phyloP scores from a whole-genome alignment of 2,113 vertebrate genomes.

The Scortum barcoo region DNA sequence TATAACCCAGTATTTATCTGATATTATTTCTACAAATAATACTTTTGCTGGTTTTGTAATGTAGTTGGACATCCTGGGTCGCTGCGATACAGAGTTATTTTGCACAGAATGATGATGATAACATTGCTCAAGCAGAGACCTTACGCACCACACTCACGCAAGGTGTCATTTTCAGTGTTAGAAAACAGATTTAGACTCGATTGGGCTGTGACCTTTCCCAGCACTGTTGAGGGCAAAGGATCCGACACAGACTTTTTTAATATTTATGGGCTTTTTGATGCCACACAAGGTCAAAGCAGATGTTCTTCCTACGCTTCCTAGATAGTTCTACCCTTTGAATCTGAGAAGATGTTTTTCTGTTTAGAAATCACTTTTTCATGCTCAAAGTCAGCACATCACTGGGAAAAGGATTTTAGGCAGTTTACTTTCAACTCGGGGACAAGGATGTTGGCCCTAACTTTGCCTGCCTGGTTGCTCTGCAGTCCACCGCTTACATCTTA shows the following conservation, averaged over 20 bases:
- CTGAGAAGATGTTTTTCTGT: conserved; percentile 65
- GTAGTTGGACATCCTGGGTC: not conserved
- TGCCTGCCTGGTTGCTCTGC: conserved; percentile 35
- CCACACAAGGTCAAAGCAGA: conserved; percentile 78
- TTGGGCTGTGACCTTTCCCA: conserved; percentile 76
- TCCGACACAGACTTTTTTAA: conserved; percentile 71
- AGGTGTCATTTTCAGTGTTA: conserved; percentile 65
- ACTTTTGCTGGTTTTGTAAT: conserved; percentile 14
- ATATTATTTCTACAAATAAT: conserved; percentile 1
- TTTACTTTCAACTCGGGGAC: conserved; percentile 67
- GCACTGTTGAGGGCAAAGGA: conserved; percentile 66
- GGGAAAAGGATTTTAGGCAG: conserved; percentile 63
- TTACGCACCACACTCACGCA: conserved; percentile 43
- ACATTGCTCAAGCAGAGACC: conserved; percentile 48
- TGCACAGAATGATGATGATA: conserved; percentile 63
- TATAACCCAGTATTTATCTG: conserved; percentile 12
- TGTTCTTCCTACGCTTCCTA: conserved; percentile 70
- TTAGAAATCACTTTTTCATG: conserved; percentile 73
- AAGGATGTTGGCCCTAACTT: conserved; percentile 54
- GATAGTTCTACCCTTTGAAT: conserved; percentile 71
- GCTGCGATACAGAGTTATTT: conserved; percentile 44
- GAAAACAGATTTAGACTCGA: conserved; percentile 76
- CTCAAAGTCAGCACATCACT: conserved; percentile 72
- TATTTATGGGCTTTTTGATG: conserved; percentile 80
- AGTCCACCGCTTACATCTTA: conserved; percentile 48